Base-by-base conservation (phyloP, 2,113 vertebrate genomes). In the Rhinichthys klamathensis region DNA sequence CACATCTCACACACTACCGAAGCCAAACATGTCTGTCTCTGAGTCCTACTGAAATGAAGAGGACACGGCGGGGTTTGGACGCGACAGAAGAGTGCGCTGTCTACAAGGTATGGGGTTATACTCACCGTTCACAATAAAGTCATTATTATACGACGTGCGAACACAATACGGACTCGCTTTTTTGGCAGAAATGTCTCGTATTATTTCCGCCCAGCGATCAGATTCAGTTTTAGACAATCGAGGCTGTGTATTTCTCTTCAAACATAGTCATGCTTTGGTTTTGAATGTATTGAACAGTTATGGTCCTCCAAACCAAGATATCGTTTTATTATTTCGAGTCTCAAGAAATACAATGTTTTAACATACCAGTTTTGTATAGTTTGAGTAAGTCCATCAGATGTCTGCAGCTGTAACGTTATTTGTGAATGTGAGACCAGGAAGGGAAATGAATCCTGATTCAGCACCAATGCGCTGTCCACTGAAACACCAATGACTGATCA, bases 21-120 rank as follows among this genome's bases (percentile, higher is more conserved):
- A 8, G 8, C 51, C 75, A 15, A 56, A 58, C 27, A n/a, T 78
- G 75, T 23, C 51, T 7, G 75, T 11, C 27, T 7, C 3, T n/a
- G 5, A 30, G 69, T 41, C 56, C 49, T 58, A 2, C 27, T 87
- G 78, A 86, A 72, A 86, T 86, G 77, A 90, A 63, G 77, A 87
- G 23, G 69, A 74, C 54, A 82, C 89, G 84, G 77, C 89, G 84
- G 77, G 25, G 38, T 63, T 84, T 46, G 32, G 49, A 49, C 38
- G 73, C 54, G 38, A 46, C 81, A 83, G 65, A 78, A 44, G 65
- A 80, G 61, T 67, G 41, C 32, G 67, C 78, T 85, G 51, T 16
- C 65, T 25, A 78, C 38, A 27, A 88, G 87, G 88, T 88, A 88
- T 72, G 60, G 38, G 38, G 8, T 63, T 18, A 38, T n/a, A 25